Percentiles rank a stretch among this genome's conserved stretches.
These are phyloP conservation scores for Rhabdomys pumilio DNA, from an alignment of 2,797 vertebrate genomes.

Conservation along the genomic window DNA sequence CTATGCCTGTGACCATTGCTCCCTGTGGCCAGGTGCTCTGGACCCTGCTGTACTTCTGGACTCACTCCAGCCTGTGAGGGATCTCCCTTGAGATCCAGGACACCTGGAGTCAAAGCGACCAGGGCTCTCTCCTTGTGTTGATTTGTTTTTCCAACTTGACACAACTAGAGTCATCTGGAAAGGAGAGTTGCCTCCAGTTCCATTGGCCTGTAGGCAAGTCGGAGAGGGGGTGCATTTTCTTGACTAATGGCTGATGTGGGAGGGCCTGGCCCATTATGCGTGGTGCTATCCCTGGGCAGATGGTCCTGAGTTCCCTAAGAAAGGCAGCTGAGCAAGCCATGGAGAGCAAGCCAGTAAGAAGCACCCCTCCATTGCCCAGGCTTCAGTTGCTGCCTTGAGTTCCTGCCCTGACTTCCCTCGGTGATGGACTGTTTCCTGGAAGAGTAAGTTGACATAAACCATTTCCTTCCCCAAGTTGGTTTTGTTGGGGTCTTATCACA, in stretches of 20 bases:
- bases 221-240: not conserved
- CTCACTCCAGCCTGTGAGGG: not conserved
- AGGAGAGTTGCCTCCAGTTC: not conserved
- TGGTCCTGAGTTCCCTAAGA: not conserved
- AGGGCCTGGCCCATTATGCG: no score
- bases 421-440: not conserved
- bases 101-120: not conserved
- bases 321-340: not conserved
- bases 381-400: not conserved
- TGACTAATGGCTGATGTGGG: not conserved
- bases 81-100: not conserved
- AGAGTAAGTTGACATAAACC: not conserved
- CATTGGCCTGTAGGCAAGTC: no score
- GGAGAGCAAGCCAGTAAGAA: not conserved
- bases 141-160: not conserved
- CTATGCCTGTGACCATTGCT: not conserved
- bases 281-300: not conserved
- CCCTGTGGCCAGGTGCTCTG: accelerated
- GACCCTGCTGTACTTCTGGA: not conserved
- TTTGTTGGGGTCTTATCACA: not conserved
- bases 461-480: not conserved
- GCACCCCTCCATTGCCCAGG: not conserved
- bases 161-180: not conserved
- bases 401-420: not conserved
- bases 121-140: not conserved